Evolutionary conservation across 2,888 invertebrate genomes (phyloP).

Genomic region (Limnephilus lunatus): DNA sequence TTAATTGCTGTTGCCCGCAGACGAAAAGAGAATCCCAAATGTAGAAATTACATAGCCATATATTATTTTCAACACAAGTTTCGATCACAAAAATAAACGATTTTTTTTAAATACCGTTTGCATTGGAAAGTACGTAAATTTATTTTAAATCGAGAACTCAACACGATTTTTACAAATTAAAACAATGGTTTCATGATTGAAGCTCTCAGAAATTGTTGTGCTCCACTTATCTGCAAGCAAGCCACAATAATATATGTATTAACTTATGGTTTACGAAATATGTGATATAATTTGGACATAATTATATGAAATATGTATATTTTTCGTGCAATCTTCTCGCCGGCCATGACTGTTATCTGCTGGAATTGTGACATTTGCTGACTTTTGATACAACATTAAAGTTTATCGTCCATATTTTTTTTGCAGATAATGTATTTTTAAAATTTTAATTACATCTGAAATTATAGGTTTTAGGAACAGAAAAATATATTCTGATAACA

Average conservation of each 20-base stretch:
- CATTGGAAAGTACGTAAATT: neutral
- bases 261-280: neutral
- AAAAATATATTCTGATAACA: slow-evolving; percentile 30
- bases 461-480: slow-evolving; percentile 24
- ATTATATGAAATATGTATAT: neutral
- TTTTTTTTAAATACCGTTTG: neutral
- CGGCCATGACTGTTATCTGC: slow-evolving; percentile 39
- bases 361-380: slow-evolving; percentile 50
- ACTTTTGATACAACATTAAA: slow-evolving; percentile 49
- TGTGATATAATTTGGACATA: neutral
- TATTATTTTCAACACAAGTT: too few species aligned
- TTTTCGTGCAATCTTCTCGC: slow-evolving; percentile 18
- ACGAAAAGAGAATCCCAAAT: neutral
- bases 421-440: slow-evolving; percentile 47
- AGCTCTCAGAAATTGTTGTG: neutral
- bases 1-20: slow-evolving; percentile 17
- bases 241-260: neutral
- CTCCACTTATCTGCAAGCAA: neutral
- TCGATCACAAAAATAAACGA: too few species aligned
- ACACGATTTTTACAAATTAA: neutral
- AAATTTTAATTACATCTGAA: slow-evolving; percentile 37
- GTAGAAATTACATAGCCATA: neutral
- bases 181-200: neutral
- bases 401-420: slow-evolving; percentile 47
- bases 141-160: neutral